Percentiles rank a stretch among this genome's conserved stretches.
Conservation (phyloP, 1,140 invertebrate genomes). For the Conopomorpha cramerella region DNA sequence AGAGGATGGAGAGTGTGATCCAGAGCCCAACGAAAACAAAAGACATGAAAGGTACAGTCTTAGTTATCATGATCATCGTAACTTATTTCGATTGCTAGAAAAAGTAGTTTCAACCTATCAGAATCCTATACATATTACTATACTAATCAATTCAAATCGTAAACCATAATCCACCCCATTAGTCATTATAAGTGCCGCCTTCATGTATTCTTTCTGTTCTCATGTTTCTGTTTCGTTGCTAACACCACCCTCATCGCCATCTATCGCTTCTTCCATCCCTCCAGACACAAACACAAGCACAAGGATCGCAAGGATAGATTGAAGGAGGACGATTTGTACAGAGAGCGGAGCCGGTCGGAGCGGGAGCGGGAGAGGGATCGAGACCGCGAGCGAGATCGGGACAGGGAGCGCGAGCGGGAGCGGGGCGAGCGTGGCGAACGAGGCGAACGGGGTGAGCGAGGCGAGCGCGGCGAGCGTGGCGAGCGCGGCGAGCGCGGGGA, state of each 20-base stretch:
- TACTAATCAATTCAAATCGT: conserved; percentile 3
- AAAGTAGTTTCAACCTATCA: too few relatives aligned
- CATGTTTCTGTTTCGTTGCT: too few relatives aligned
- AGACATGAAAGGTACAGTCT: conserved; percentile 43
- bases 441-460: conserved; percentile 35
- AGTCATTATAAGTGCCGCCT: too few relatives aligned
- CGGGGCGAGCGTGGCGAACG: conserved; percentile 26
- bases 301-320: conserved; percentile 51
- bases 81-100: too few relatives aligned
- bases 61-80: conserved; percentile 4
- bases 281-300: conserved; percentile 52
- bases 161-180: too few relatives aligned
- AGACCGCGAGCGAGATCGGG: conserved; percentile 40
- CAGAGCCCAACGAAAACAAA: conserved; percentile 50
- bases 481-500: conserved; percentile 25
- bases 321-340: conserved; percentile 54
- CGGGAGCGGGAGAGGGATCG: conserved; percentile 33
- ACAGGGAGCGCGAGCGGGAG: conserved; percentile 39
- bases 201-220: too few relatives aligned
- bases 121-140: too few relatives aligned
- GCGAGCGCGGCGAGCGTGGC: conserved; percentile 41
- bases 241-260: conserved; percentile 26
- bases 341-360: conserved; percentile 44
- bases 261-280: conserved; percentile 42
- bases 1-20: conserved; percentile 58